Conservation (phyloP, 2,888 invertebrate genomes). For the Athetis lepigone region DNA sequence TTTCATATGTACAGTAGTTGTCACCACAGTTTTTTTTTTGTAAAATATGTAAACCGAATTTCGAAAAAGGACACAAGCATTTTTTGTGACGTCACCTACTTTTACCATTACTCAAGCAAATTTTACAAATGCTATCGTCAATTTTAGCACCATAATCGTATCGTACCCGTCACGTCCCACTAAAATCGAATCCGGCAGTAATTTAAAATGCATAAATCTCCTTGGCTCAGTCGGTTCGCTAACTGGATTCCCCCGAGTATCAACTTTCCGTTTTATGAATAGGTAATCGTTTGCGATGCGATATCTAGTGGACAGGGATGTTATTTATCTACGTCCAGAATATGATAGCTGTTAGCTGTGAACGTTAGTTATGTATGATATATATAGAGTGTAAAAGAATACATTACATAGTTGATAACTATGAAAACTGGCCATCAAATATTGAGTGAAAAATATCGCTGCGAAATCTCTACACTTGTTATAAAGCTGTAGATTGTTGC, state of each 20-base stretch:
- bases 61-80: too few relatives aligned
- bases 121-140: not conserved
- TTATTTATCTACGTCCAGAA: slow-evolving; percentile 55
- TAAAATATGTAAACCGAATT: too few relatives aligned
- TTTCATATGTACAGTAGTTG: too few relatives aligned
- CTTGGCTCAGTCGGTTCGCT: slow-evolving; percentile 79
- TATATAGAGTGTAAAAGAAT: not conserved
- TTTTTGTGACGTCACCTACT: too few relatives aligned
- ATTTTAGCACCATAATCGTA: not conserved
- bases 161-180: slow-evolving; percentile 61
- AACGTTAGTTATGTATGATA: slow-evolving; percentile 1
- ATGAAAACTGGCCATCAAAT: not conserved
- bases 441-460: not conserved
- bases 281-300: slow-evolving; percentile 80
- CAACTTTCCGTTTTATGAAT: slow-evolving; percentile 88
- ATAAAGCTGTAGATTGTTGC: too few relatives aligned
- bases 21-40: too few relatives aligned
- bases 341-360: slow-evolving; percentile 44
- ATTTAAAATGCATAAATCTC: slow-evolving; percentile 89
- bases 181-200: slow-evolving; percentile 70
- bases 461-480: not conserved
- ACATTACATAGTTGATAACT: not conserved
- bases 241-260: slow-evolving; percentile 83
- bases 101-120: too few relatives aligned
- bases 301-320: slow-evolving; percentile 63